These are phyloP conservation scores for Trachelipus rathkii DNA, from an alignment of 1,140 invertebrate genomes.

Conservation along the genomic window DNA sequence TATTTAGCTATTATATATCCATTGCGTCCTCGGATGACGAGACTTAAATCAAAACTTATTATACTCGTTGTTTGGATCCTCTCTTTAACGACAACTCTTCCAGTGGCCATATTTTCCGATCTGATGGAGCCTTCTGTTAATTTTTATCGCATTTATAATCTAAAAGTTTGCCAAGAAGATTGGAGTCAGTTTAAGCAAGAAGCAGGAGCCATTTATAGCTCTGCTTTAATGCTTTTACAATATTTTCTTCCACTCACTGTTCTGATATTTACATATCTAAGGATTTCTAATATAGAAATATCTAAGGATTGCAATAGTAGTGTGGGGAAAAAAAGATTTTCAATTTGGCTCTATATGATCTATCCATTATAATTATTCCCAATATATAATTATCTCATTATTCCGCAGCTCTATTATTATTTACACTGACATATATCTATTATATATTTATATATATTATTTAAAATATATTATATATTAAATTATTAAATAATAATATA, in stretches of 20 bases:
- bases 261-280: constrained; percentile 79
- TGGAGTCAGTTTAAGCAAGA: constrained; percentile 26
- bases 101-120: constrained; percentile 57
- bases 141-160: constrained; percentile 4
- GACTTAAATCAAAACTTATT: constrained; percentile 63
- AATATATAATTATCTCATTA: too few species aligned
- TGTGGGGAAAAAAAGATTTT: constrained; percentile 70
- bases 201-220: constrained; percentile 66
- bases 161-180: constrained; percentile 59
- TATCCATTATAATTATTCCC: too few species aligned
- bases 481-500: too few species aligned
- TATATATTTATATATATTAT: too few species aligned
- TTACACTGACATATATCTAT: too few species aligned
- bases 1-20: constrained; percentile 86
- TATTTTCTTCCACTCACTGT: constrained; percentile 77
- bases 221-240: constrained; percentile 73
- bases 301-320: constrained; percentile 73
- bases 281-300: too few species aligned
- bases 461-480: too few species aligned
- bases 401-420: too few species aligned
- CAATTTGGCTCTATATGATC: too few species aligned
- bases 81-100: constrained; percentile 72
- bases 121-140: not conserved
- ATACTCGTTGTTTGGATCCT: constrained; percentile 61
- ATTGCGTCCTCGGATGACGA: constrained; percentile 69